A percentile compares a stretch with the other conserved stretches of the same genome.
Conservation (phyloP, 2,888 invertebrate species). For the Drosophila mettleri region DNA sequence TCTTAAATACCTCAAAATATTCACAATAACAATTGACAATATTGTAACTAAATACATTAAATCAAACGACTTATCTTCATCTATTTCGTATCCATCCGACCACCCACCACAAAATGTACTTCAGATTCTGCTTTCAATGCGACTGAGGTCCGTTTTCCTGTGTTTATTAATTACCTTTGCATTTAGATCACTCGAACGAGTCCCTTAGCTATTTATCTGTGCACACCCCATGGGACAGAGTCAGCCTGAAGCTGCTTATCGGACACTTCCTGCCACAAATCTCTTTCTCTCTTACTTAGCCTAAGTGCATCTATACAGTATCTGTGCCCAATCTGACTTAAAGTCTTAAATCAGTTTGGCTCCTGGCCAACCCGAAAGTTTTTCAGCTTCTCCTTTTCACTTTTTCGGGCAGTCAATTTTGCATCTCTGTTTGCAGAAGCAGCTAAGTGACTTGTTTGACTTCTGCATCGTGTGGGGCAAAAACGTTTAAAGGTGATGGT, state of each 20-base stretch:
- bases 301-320: constrained; percentile 47
- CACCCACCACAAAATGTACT: constrained; percentile 5
- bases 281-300: constrained; percentile 46
- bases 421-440: constrained; percentile 48
- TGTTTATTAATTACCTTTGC: constrained; percentile 37
- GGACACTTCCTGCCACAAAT: constrained; percentile 69
- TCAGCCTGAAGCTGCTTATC: constrained; percentile 51
- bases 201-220: constrained; percentile 16
- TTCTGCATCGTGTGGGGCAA: constrained; percentile 63
- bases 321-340: constrained; percentile 48
- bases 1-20: not conserved
- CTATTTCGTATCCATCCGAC: constrained; percentile 15
- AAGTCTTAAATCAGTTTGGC: constrained; percentile 68
- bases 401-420: constrained; percentile 43
- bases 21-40: not conserved
- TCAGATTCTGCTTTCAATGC: not conserved
- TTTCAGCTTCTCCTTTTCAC: not conserved
- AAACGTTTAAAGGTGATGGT: constrained; percentile 56
- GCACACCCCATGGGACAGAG: constrained; percentile 21
- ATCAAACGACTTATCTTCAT: constrained; percentile 2
- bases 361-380: constrained; percentile 31
- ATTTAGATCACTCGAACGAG: constrained; percentile 34
- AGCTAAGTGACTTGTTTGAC: constrained; percentile 77
- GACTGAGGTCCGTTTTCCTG: not conserved
- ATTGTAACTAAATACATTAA: not conserved